A percentile compares a stretch with the other conserved stretches of the same genome.
phyloP scores from a whole-genome alignment of 2,888 invertebrate species.

The Eurytoma adleriae region DNA sequence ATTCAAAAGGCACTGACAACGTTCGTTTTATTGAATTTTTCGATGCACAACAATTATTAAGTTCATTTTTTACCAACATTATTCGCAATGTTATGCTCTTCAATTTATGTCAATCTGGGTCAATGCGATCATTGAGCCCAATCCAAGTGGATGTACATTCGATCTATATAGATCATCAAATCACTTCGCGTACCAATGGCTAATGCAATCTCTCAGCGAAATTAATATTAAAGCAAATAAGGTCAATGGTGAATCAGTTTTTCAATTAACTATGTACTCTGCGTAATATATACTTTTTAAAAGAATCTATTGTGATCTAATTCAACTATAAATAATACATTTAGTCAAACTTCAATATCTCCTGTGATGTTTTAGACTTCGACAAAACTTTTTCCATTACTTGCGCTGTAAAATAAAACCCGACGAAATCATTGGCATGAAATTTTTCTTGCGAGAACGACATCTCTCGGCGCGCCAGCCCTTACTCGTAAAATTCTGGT shows the following conservation, averaged over 20 bases:
- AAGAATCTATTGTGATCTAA: background rate
- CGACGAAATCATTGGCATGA: background rate
- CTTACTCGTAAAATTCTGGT: constrained; percentile 18
- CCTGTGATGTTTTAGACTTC: no score
- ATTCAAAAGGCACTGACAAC: no score
- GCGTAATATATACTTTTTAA: background rate
- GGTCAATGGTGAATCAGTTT: background rate
- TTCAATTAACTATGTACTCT: background rate
- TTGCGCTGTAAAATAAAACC: background rate
- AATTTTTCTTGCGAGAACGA: background rate
- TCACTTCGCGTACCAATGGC: constrained; percentile 7
- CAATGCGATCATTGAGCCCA: constrained; percentile 36
- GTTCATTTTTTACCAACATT: no score
- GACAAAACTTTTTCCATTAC: no score
- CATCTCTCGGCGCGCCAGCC: background rate
- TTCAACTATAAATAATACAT: no score
- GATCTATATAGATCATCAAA: constrained; percentile 37
- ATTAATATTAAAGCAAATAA: background rate
- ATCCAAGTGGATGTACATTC: constrained; percentile 29
- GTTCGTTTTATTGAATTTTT: no score
- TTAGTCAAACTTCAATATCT: no score
- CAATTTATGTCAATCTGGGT: constrained; percentile 52
- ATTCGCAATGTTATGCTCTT: constrained; percentile 23
- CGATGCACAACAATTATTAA: no score
- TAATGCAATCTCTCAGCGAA: background rate